Evolutionary conservation across 2,113 vertebrate species (phyloP).

Genomic region (Eulemur rufifrons): DNA sequence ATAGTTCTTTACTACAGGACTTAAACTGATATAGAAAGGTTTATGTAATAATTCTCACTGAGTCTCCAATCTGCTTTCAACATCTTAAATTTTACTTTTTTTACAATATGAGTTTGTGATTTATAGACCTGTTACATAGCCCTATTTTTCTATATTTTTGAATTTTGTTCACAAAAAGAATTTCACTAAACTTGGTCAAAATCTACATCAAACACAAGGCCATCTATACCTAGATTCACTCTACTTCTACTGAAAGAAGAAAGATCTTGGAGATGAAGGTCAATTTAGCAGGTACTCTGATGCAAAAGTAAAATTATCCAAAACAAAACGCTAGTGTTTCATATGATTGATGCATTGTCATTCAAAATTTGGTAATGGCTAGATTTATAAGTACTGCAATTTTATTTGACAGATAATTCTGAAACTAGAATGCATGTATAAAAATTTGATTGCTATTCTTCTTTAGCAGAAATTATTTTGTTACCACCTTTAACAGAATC

Average conservation of each 20-base stretch:
- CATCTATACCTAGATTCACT: not conserved
- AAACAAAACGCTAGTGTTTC: not conserved
- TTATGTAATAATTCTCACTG: not conserved
- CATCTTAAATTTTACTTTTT: not conserved
- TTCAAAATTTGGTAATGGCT: not conserved
- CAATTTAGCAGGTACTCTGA: not conserved
- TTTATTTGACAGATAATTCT: constrained; percentile 52
- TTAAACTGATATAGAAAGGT: not conserved
- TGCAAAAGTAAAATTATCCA: not conserved
- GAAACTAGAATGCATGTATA: not conserved
- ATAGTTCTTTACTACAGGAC: not conserved
- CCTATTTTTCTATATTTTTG: not conserved
- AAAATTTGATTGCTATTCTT: constrained; percentile 37
- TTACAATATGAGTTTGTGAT: not conserved
- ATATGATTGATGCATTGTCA: not conserved
- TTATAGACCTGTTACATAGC: not conserved
- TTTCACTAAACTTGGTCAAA: not conserved
- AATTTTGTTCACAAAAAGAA: not conserved
- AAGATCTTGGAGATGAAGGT: not conserved
- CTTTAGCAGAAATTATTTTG: constrained; percentile 52
- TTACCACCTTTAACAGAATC: constrained; percentile 38
- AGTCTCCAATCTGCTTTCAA: not conserved
- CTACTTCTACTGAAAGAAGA: not conserved
- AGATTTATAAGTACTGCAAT: constrained; percentile 27
- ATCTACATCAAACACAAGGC: not conserved